Evolutionary conservation across 1,140 invertebrate species (phyloP).

Genomic region (Meloidogyne hapla): DNA sequence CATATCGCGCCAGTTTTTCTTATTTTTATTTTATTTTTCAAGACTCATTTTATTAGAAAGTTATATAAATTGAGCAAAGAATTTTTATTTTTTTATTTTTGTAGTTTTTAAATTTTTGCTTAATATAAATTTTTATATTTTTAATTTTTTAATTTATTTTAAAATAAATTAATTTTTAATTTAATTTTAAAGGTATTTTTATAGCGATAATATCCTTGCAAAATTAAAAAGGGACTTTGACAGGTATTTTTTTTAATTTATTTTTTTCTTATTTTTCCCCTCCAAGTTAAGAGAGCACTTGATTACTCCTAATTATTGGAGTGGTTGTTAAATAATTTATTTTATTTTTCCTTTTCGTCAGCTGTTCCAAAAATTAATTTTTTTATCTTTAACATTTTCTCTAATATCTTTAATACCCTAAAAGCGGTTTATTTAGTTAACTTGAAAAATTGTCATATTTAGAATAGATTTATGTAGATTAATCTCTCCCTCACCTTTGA

Average conservation of each 20-base stretch:
- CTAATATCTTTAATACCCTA: neutral
- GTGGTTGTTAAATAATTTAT: neutral
- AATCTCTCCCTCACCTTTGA: too few relatives aligned
- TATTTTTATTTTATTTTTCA: neutral
- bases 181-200: too few relatives aligned
- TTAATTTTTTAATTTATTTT: neutral
- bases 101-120: too few relatives aligned
- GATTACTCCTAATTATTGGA: too few relatives aligned
- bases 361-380: neutral
- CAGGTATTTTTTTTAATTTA: neutral
- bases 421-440: too few relatives aligned
- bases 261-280: neutral
- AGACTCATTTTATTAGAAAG: neutral
- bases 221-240: too few relatives aligned
- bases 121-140: too few relatives aligned
- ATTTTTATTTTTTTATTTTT: constrained; percentile 3
- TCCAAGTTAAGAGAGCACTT: too few relatives aligned
- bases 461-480: too few relatives aligned
- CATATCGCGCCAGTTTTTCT: neutral
- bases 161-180: neutral
- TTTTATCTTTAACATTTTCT: too few relatives aligned
- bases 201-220: too few relatives aligned
- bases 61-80: neutral
- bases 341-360: neutral
- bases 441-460: too few relatives aligned